These are phyloP conservation scores for Lipotes vexillifer DNA, from an alignment of 2,113 vertebrate species.

Conservation along the genomic window DNA sequence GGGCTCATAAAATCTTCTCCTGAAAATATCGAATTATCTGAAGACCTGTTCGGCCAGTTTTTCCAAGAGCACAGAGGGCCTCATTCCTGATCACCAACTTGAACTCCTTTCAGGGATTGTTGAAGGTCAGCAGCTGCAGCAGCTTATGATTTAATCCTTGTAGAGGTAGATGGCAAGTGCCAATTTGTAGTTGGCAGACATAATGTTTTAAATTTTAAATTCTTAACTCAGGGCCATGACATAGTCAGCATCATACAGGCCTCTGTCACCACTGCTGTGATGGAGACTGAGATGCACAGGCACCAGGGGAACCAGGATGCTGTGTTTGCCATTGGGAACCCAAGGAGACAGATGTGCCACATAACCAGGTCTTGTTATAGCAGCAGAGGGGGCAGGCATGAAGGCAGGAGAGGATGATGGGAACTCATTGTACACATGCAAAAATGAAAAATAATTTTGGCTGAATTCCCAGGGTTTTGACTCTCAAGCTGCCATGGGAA, in stretches of 20 bases:
- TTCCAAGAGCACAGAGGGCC: background rate
- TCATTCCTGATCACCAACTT: background rate
- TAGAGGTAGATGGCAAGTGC: background rate
- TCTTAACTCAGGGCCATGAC: background rate
- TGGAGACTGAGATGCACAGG: rapidly evolving
- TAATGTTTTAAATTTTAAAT: background rate
- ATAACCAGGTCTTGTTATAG: background rate
- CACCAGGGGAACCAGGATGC: background rate
- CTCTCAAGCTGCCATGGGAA: background rate
- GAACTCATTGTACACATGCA: background rate
- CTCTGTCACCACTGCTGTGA: rapidly evolving
- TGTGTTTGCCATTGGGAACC: background rate
- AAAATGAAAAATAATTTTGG: background rate
- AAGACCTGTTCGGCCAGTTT: background rate
- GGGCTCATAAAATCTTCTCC: background rate
- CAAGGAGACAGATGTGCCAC: rapidly evolving
- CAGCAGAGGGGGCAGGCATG: rapidly evolving
- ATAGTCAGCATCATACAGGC: background rate
- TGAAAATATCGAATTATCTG: background rate
- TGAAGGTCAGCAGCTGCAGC: background rate
- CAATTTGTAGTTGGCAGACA: background rate
- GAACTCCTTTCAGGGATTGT: background rate
- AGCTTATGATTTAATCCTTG: background rate
- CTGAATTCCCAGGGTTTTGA: background rate
- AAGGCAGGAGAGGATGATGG: background rate